Base-by-base conservation (phyloP, 2,113 vertebrate genomes). In the Neodontobutis hainanensis region DNA sequence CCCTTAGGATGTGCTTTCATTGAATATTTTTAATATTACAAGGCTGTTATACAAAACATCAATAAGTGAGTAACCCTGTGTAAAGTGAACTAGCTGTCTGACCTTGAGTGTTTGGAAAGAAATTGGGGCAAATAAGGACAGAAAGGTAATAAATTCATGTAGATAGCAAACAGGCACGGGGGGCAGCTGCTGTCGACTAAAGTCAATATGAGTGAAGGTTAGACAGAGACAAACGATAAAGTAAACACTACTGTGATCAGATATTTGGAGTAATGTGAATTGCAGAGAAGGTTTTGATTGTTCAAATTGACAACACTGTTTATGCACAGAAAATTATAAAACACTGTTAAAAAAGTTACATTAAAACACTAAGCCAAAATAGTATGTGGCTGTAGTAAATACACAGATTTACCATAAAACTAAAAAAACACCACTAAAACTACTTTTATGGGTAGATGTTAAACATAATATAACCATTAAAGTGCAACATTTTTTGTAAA, bases 161-260 rank as follows among this genome's bases (percentile, higher is more conserved):
- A 16, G 40, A 65, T 2, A 14, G 52, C 11, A 47, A 34, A n/a
- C 19, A 35, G 12, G 3, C 32, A 0, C 6, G 8, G 27, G 4
- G 34, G n/a, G 70, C 15, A 63, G 16, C 32, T 1, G 6, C 52
- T 11, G 38, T 12, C 12, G 38, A 16, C 27, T 27, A 5, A 5
- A 52, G n/a, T 68, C 53, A 42, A 61, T 42, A 49, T 0, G 2
- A 53, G 51, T 4, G 8, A 53, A 62, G 43, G 42, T 0, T n/a
- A 2, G 66, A 56, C 53, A 53, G 44, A 44, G 65, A 62, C 47
- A 38, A 36, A 35, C 34, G 11, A 82, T 88, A 40, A 81, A 81
- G 76, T 72, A 77, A 85, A 74, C 61, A 85, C 77, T 5, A 57
- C 12, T 5, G 16, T 75, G 14, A 68, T 85, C 14, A 82, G 84